These are phyloP conservation scores for Pomatorhinus ruficollis DNA, from an alignment of 2,113 vertebrate genomes.

Conservation along the genomic window DNA sequence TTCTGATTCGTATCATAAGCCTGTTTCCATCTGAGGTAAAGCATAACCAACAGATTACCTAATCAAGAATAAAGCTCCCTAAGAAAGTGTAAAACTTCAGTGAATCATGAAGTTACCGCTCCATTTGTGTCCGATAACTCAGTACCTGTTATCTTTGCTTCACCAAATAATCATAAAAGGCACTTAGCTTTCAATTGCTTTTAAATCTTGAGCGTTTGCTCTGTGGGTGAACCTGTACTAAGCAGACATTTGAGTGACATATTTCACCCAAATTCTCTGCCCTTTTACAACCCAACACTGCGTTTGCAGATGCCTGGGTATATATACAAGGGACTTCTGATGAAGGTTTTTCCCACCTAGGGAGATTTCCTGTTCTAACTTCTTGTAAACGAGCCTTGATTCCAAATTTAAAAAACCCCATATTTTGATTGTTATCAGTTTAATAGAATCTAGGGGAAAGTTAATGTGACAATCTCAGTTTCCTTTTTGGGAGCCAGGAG, in stretches of 20 bases:
- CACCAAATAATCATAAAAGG: not conserved
- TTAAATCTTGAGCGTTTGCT: not conserved
- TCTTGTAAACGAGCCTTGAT: not conserved
- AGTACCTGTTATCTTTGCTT: not conserved
- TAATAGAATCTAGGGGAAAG: not conserved
- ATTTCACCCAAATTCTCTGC: not conserved
- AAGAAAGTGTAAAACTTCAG: not conserved
- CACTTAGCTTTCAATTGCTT: not conserved
- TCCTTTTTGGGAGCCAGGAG: not conserved
- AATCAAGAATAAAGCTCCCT: not conserved
- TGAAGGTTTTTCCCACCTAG: not conserved
- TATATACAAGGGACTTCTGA: not conserved
- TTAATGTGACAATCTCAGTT: not conserved
- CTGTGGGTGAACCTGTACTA: not conserved
- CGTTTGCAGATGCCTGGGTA: not conserved
- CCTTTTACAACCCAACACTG: not conserved
- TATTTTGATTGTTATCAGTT: not conserved
- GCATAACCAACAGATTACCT: not conserved
- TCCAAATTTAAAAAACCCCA: not conserved
- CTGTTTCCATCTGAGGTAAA: not conserved
- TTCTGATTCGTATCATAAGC: not conserved
- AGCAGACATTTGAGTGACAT: not conserved
- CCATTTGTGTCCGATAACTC: not conserved
- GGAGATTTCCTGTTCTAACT: not conserved
- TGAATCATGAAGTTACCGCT: not conserved